Conservation (phyloP, 2,113 vertebrate species). For the Bungarus multicinctus region DNA sequence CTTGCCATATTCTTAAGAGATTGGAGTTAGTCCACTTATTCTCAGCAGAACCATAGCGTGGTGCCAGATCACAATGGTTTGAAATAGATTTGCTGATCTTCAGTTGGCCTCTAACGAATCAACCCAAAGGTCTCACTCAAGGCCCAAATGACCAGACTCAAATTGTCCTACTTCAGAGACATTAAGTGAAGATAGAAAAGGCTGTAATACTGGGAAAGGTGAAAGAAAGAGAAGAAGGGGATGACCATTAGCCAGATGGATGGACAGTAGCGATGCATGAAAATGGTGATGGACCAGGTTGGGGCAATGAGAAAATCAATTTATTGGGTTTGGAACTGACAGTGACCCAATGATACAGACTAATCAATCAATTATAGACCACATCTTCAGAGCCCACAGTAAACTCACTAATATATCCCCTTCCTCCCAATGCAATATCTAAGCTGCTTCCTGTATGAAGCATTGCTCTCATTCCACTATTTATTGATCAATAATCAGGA, state of each 20-base stretch:
- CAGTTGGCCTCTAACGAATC: background rate
- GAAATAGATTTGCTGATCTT: background rate
- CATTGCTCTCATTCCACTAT: background rate
- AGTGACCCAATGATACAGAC: background rate
- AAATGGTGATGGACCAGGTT: background rate
- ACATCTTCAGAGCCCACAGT: background rate
- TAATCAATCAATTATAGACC: background rate
- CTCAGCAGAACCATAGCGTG: background rate
- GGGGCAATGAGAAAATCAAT: background rate
- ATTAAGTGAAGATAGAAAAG: background rate
- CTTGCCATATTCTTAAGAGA: background rate
- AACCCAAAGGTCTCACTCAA: background rate
- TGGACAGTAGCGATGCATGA: background rate
- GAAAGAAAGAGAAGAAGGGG: background rate
- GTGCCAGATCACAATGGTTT: background rate
- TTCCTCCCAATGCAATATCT: background rate
- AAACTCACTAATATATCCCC: background rate
- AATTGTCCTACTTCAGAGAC: background rate
- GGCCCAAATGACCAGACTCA: background rate
- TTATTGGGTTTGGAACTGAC: background rate
- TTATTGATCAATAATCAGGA: constrained; percentile 22
- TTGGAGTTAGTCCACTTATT: background rate
- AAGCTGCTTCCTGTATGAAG: background rate
- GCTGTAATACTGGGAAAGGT: background rate
- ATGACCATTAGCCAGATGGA: background rate